A percentile compares a stretch with the other conserved stretches of the same genome.
These are phyloP conservation scores for Dendropsophus ebraccatus DNA, from an alignment of 2,113 vertebrate genomes.

Conservation along the genomic window DNA sequence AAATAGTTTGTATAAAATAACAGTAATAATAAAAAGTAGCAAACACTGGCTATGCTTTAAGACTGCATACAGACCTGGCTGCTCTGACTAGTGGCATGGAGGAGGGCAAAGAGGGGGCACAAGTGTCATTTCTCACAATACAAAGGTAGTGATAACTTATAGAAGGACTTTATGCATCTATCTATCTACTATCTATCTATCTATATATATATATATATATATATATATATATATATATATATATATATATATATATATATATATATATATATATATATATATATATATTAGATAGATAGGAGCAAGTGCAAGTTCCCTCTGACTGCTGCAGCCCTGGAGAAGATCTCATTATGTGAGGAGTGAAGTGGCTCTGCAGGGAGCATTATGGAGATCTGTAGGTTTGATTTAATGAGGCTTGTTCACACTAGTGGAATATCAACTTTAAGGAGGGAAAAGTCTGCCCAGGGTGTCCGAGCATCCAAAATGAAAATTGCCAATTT, in stretches of 20 bases:
- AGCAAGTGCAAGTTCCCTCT: constrained; percentile 85
- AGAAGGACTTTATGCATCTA: neutral
- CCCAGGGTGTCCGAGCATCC: constrained; percentile 83
- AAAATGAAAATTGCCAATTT: constrained; percentile 91
- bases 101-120: neutral
- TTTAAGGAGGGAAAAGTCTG: constrained; percentile 86
- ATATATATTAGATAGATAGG: constrained; percentile 48
- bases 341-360: constrained; percentile 90
- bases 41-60: neutral
- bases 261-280: too few species aligned
- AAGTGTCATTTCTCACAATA: constrained; percentile 4
- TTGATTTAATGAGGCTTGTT: constrained; percentile 93
- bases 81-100: constrained; percentile 22
- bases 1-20: constrained; percentile 16
- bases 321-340: constrained; percentile 87
- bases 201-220: too few species aligned
- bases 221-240: too few species aligned
- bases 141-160: neutral
- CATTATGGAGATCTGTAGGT: constrained; percentile 93
- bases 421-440: constrained; percentile 87
- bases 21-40: constrained; percentile 5
- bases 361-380: constrained; percentile 89
- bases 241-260: too few species aligned
- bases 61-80: neutral
- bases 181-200: too few species aligned